Evolutionary conservation across 2,797 vertebrate species (phyloP), one percentile per base, ranked within the genome.

Genomic region (Aulostomus chinensis): DNA sequence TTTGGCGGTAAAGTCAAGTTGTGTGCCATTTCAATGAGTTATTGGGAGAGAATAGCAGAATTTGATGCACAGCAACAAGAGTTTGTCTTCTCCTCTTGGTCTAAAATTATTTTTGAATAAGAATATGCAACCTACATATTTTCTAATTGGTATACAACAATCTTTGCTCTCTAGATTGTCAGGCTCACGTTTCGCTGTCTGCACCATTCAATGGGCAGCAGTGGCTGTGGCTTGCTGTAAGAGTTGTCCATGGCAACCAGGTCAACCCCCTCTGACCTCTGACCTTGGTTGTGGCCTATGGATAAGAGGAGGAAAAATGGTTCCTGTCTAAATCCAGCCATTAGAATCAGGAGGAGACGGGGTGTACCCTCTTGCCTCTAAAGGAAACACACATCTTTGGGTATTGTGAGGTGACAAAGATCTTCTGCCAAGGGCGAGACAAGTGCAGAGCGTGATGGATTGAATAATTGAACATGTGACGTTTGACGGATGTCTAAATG

Each of bases 401-500:
- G 41, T 60, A 67, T 84, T 86, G 81, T 78, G 59, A 64, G 42
- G 29, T 11, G 50, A 84, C 65, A 78, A 75, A 75, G 71, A 82
- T 73, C 35, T 57, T 73, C 67, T 55, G 76, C 70, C 69, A 63
- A 49, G 60, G 62, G 79, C 10, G 52, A 50, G 69, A 49, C 68
- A 57, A 87, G 73, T 59, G 41, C 56, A 38, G 65, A 83, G 64
- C 53, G 31, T 85, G 85, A 89, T 82, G 76, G 75, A 84, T 85
- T 24, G 76, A 16, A 11, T 66, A 76, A 85, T 74, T 73, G 69
- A 84, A 83, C 51, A 29, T 58, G 68, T 78, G 85, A 83, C 60
- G 4, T 74, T 68, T 89, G 88, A 92, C 79, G 77, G 78, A 87
- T 80, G 84, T 67, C 64, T 68, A 67, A 73, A 84, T 83, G 66